These are phyloP conservation scores for Drosophila varians DNA, from an alignment of 1,140 invertebrate species.

Conservation along the genomic window DNA sequence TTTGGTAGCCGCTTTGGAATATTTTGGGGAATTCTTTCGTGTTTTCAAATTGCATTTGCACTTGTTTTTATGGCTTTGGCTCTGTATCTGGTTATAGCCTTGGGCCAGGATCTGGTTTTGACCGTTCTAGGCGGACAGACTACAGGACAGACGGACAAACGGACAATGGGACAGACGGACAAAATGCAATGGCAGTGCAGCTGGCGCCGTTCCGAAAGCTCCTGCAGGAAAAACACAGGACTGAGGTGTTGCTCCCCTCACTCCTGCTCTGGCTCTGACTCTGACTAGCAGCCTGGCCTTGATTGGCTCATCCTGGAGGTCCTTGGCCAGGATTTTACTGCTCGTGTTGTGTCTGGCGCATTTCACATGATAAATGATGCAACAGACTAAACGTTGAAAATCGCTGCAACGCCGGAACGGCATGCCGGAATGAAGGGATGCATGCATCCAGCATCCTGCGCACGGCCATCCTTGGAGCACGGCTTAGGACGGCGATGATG, in stretches of 20 bases:
- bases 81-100: constrained; percentile 4
- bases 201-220: constrained; percentile 40
- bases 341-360: constrained; percentile 73
- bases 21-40: constrained; percentile 21
- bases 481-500: constrained; percentile 19
- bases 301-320: constrained; percentile 13
- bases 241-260: background rate
- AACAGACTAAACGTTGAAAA: constrained; percentile 74
- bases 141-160: background rate
- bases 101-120: constrained; percentile 29
- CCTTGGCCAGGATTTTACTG: constrained; percentile 8
- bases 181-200: constrained; percentile 41
- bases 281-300: background rate
- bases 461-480: background rate
- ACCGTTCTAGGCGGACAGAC: constrained; percentile 7
- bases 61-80: constrained; percentile 70
- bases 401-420: constrained; percentile 30
- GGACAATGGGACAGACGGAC: background rate
- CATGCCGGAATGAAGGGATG: constrained; percentile 10
- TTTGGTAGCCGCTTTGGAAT: background rate
- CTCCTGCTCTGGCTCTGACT: background rate
- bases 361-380: constrained; percentile 80
- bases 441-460: background rate
- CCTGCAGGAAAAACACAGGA: constrained; percentile 1
- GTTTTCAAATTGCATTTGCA: constrained; percentile 79